Base-by-base conservation (phyloP, 2,888 invertebrate genomes). In the Abscondita cerata region DNA sequence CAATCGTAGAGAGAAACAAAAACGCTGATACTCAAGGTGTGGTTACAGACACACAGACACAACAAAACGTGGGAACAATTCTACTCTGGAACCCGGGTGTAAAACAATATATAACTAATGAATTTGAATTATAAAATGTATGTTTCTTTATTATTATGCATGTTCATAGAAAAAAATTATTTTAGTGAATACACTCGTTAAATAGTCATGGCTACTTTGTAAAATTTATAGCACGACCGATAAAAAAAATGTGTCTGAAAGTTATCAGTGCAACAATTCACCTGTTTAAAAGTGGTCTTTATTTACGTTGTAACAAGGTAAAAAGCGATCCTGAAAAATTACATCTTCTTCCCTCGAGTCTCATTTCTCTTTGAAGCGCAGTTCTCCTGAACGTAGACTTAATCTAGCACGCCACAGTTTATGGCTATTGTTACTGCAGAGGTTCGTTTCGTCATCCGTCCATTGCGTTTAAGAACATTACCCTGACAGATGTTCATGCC, bases 361-460 rank as follows among this genome's bases (percentile, higher is more conserved):
- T 52, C 60, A 60, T 60, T 60, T 60, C 60, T 65, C 60, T 65
- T 53, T 57, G 20, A 55, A 46, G 56, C 57, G 66, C 61, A 66
- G 54, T 59, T 59, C 61, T 64, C 69, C 67, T 67, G 60, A 70
- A 73, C 70, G 72, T 71, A 71, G 69, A 69, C 70, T 71, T 72
- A 72, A 72, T 72, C 72, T 64, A 48, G 51, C 56, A 48, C 57
- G 36, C 64, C 64, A 48, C 64, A 64, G 56, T 73, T 71, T 70
- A 72, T 69, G 58, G 68, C 69, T 54, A 64, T 66, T 68, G 68
- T 69, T 69, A 53, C 63, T 56, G 64, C 66, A 68, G 58, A 59
- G 70, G 71, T 73, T 73, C 70, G 72, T 74, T 72, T 72, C 72
- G 73, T 73, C 74, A 72, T 68, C 66, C 68, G 68, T 60, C 64